Evolutionary conservation across 2,888 invertebrate species (phyloP).

Genomic region (Pristionchus arcanus): DNA sequence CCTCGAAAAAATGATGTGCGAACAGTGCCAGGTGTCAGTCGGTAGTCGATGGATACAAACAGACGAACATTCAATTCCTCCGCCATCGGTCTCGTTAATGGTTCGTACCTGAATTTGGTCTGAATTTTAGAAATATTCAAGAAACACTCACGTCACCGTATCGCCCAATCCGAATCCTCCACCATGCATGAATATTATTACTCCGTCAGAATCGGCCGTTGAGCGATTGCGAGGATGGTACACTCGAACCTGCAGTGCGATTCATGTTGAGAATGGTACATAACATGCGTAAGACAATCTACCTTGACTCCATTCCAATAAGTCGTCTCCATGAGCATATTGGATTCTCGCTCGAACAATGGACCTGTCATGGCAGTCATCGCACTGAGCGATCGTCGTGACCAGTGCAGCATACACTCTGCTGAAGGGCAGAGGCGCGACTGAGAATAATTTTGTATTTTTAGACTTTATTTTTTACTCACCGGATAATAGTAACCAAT

Average conservation of each 20-base stretch:
- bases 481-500: background rate
- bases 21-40: constrained; percentile 79
- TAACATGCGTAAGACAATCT: background rate
- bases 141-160: constrained; percentile 58
- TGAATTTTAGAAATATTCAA: background rate
- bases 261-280: no score
- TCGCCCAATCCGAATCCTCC: constrained; percentile 74
- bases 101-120: constrained; percentile 61
- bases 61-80: constrained; percentile 60
- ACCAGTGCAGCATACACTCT: background rate
- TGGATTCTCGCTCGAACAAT: background rate
- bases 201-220: constrained; percentile 62
- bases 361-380: background rate
- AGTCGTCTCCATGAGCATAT: background rate
- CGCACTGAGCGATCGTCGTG: background rate
- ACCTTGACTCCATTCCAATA: background rate
- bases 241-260: constrained; percentile 61
- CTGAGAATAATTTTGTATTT: background rate
- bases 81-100: constrained; percentile 67
- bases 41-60: constrained; percentile 75
- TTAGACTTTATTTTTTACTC: background rate
- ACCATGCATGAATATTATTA: constrained; percentile 74
- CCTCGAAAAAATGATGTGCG: background rate
- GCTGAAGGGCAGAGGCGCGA: background rate
- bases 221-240: constrained; percentile 63